These are phyloP conservation scores for Otolemur crassicaudatus DNA, from an alignment of 2,797 vertebrate genomes.

Conservation along the genomic window DNA sequence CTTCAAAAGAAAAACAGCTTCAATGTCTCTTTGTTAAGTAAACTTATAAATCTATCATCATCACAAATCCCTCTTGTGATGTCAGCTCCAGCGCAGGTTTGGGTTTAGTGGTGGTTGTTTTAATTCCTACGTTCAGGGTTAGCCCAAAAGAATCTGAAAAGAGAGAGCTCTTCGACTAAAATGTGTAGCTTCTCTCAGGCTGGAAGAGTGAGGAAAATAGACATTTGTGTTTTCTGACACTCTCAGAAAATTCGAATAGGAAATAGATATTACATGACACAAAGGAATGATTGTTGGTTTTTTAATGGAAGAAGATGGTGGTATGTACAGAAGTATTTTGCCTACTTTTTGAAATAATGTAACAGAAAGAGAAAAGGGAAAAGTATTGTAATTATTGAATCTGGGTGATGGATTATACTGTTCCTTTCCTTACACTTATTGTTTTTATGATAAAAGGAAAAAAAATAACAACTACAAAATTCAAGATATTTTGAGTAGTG, in stretches of 20 bases:
- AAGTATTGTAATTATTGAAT: neutral
- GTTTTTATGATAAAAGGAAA: conserved; percentile 34
- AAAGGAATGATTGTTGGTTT: neutral
- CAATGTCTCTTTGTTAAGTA: neutral
- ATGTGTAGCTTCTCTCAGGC: neutral
- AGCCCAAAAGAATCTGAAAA: neutral
- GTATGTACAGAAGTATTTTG: neutral
- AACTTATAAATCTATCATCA: neutral
- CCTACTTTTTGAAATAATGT: neutral
- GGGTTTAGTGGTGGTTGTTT: neutral
- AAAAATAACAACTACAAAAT: neutral
- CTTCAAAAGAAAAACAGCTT: conserved; percentile 5
- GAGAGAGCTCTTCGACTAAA: neutral
- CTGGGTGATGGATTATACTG: neutral
- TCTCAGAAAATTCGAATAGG: neutral
- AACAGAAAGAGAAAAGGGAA: neutral
- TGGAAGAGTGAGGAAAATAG: neutral
- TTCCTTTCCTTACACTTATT: neutral
- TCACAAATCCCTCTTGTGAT: neutral
- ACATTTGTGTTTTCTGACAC: neutral
- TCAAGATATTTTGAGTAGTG: neutral
- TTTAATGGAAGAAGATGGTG: neutral
- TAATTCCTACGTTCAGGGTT: neutral
- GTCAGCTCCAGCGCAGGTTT: neutral
- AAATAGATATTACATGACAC: neutral